These are phyloP conservation scores for Triplophysa yarkandensis DNA, from an alignment of 2,797 vertebrate genomes.

Conservation along the genomic window DNA sequence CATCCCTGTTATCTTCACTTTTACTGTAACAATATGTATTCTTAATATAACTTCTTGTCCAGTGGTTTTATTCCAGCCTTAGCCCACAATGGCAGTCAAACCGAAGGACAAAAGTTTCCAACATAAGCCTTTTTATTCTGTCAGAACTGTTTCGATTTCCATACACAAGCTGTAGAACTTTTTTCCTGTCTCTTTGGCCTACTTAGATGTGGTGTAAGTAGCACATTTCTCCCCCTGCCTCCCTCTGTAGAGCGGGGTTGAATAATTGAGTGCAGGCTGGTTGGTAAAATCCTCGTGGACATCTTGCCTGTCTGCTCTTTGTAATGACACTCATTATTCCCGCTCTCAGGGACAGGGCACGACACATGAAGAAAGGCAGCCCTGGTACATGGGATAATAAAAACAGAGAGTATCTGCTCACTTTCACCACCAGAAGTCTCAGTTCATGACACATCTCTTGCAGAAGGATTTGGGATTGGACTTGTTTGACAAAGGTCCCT, in stretches of 20 bases:
- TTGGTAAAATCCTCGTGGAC: constrained; percentile 75
- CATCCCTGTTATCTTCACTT: background rate
- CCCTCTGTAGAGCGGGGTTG: constrained; percentile 68
- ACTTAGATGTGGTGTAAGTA: constrained; percentile 78
- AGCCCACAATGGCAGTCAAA: background rate
- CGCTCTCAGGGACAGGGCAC: constrained; percentile 59
- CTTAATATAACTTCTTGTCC: background rate
- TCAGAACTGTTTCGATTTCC: constrained; percentile 33
- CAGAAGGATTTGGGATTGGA: constrained; percentile 19
- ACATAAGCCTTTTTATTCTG: constrained; percentile 25
- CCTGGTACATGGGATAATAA: background rate
- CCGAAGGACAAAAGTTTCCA: constrained; percentile 7
- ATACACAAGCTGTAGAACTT: constrained; percentile 31
- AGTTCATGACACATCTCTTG: constrained; percentile 32
- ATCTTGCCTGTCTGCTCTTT: constrained; percentile 59
- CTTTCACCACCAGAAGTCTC: constrained; percentile 23
- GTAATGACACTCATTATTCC: constrained; percentile 74
- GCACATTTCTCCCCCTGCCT: constrained; percentile 70
- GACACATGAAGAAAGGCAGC: constrained; percentile 29
- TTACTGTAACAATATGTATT: background rate
- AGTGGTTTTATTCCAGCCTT: background rate
- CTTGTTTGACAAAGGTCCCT: constrained; percentile 47
- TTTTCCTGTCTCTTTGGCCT: constrained; percentile 77
- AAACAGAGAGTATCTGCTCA: constrained; percentile 32
- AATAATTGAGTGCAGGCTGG: constrained; percentile 73